Evolutionary conservation across 1,140 invertebrate genomes (phyloP).

Genomic region (Leptinotarsa lineolata): DNA sequence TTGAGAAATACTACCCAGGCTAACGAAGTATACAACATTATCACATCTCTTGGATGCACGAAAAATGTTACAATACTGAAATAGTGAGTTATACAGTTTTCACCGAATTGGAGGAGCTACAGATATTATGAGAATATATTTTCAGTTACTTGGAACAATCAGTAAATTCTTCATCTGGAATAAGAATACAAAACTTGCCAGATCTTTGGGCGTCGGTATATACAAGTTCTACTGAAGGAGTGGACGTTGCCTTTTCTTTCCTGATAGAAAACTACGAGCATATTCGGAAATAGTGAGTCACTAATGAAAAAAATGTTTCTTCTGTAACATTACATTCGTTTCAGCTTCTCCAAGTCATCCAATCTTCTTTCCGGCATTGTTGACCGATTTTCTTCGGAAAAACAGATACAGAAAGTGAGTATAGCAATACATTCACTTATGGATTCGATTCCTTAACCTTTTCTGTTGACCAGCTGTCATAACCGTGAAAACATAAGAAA

Average conservation of each 20-base stretch:
- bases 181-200: constrained; percentile 57
- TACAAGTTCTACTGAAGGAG: constrained; percentile 53
- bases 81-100: constrained; percentile 48
- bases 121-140: background rate
- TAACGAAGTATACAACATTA: constrained; percentile 62
- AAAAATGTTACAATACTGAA: constrained; percentile 54
- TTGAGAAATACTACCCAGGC: constrained; percentile 58
- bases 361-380: background rate
- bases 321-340: background rate
- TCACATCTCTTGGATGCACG: constrained; percentile 65
- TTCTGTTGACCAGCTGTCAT: no score
- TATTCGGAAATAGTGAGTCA: constrained; percentile 14
- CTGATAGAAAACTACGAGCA: constrained; percentile 45
- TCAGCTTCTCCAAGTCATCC: constrained; percentile 6
- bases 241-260: constrained; percentile 58
- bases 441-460: no score
- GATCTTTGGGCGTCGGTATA: constrained; percentile 57
- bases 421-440: no score
- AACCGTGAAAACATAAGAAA: no score
- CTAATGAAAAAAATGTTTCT: background rate
- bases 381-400: background rate
- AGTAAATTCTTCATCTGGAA: constrained; percentile 50
- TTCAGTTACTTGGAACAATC: constrained; percentile 49
- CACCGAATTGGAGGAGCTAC: no score
- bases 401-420: background rate